Conservation (phyloP, 2,888 invertebrate species). For the Campaea margaritaria region DNA sequence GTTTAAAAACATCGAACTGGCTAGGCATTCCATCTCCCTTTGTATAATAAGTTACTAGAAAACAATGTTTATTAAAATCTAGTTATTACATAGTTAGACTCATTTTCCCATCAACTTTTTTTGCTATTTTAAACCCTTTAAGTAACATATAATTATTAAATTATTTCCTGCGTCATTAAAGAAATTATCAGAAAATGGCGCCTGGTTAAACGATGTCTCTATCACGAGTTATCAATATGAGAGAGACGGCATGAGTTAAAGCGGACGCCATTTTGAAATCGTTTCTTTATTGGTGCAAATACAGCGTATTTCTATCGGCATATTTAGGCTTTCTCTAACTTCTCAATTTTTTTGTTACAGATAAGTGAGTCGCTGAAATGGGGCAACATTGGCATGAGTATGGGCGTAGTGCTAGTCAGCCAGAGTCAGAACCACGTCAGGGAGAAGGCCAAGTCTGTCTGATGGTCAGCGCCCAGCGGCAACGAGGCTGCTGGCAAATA, state of each 20-base stretch:
- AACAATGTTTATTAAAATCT: too few species aligned
- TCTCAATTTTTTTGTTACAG: constrained; percentile 79
- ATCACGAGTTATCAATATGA: too few species aligned
- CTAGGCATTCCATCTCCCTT: too few species aligned
- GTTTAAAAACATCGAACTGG: too few species aligned
- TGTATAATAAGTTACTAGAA: too few species aligned
- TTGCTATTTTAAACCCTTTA: background rate
- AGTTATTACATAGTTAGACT: background rate
- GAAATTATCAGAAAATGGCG: too few species aligned
- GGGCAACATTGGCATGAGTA: constrained; percentile 89
- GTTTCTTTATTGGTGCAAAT: too few species aligned
- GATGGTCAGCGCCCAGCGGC: constrained; percentile 73
- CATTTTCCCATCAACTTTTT: background rate
- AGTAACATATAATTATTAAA: too few species aligned
- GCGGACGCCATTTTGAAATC: background rate
- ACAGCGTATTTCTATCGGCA: too few species aligned
- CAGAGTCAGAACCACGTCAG: constrained; percentile 67
- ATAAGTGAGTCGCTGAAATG: constrained; percentile 89
- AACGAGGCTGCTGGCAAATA: constrained; percentile 61
- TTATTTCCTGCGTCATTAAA: too few species aligned
- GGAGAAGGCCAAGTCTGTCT: constrained; percentile 78
- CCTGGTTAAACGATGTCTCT: too few species aligned
- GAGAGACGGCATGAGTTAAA: too few species aligned
- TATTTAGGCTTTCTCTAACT: background rate
- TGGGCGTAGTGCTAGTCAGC: constrained; percentile 87